Evolutionary conservation across 2,888 invertebrate genomes (phyloP).

Genomic region (Coenonympha arcania): DNA sequence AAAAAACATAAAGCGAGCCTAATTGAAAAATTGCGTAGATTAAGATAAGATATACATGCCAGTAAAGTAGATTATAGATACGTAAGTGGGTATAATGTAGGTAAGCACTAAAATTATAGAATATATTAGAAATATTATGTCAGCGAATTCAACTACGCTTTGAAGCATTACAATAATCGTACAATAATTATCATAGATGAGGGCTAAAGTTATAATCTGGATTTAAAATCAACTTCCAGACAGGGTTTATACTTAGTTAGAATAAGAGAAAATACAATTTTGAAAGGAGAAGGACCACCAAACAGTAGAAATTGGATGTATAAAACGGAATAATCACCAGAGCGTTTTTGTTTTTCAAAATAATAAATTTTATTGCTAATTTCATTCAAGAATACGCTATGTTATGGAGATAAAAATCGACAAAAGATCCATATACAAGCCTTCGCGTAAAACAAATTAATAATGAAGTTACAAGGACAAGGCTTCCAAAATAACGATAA

Average conservation of each 20-base stretch:
- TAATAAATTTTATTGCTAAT: background rate
- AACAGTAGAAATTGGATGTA: constrained; percentile 18
- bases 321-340: background rate
- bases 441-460: constrained; percentile 60
- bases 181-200: constrained; percentile 62
- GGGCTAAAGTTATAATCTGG: constrained; percentile 58
- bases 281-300: constrained; percentile 17
- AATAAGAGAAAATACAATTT: background rate
- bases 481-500: constrained; percentile 67
- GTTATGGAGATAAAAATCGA: constrained; percentile 33
- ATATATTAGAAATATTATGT: constrained; percentile 62
- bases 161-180: constrained; percentile 67
- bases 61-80: constrained; percentile 64
- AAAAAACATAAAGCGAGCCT: constrained; percentile 55
- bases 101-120: constrained; percentile 70
- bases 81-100: constrained; percentile 68
- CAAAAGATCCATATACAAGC: constrained; percentile 50
- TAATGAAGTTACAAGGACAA: constrained; percentile 54
- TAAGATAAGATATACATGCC: constrained; percentile 61
- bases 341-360: background rate
- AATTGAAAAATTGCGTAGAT: constrained; percentile 55
- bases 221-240: constrained; percentile 60
- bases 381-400: background rate
- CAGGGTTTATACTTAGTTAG: constrained; percentile 42
- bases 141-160: constrained; percentile 71